Evolutionary conservation across 2,797 vertebrate species (phyloP), one percentile per base, ranked within the genome.

Genomic region (Chaetophractus vellerosus): DNA sequence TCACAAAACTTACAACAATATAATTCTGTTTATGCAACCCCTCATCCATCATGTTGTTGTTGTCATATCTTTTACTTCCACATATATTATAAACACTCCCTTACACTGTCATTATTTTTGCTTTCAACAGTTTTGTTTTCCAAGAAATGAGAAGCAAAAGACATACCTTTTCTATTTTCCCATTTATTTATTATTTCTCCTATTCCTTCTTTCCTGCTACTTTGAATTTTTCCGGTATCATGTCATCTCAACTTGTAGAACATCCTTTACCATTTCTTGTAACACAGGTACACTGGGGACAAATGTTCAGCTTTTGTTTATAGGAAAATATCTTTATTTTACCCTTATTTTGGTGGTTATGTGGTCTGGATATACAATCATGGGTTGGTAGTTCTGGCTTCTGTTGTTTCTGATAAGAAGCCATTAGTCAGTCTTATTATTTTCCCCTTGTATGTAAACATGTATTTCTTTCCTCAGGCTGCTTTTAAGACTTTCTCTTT

Each of bases 281-380:
- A 45, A 8, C 45, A 45, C 45, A 45, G 45, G 45, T 45, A 45
- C 45, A 45, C 8, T 45, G 45, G 45, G 10, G 45, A 45, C 45
- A 45, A 45, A 45, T 9, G 8, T 8, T 45, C 45, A 45, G 45
- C 45, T 9, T 45, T 45, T 45, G 45, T 10, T 45, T 45, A 45
- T 45, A 45, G 45, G 41, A 93, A 79, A 90, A 64, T 93, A 23
- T 63, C 33, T 76, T 92, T 84, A 48, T 79, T 84, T 90, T 5
- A 59, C 33, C 10, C 26, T 80, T 36, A 59, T 50, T 74, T 72
- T n/a, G 1, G 59, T n/a, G 9, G 8, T 50, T 82, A 57, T 52
- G 66, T 76, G 4, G 9, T 18, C 33, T 68, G 55, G 23, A 21
- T 71, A 45, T 41, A 68, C 23, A 81, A 33, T 63, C 23, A 0